A percentile compares a stretch with the other conserved stretches of the same genome.
Evolutionary conservation across 2,113 vertebrate genomes (phyloP).

Genomic region (Hyperopisus bebe): DNA sequence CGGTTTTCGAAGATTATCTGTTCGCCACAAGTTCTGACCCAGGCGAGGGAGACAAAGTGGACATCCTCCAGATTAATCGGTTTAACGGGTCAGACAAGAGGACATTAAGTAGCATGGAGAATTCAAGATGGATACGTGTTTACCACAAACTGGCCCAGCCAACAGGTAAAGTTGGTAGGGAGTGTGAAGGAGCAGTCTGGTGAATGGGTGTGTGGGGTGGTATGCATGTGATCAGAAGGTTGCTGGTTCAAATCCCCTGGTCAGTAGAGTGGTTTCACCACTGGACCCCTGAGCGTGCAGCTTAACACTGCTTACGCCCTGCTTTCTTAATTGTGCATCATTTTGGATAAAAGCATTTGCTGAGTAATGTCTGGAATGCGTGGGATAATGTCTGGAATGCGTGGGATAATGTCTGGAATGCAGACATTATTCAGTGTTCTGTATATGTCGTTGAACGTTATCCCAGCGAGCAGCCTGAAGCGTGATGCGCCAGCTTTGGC

Average conservation of each 20-base stretch:
- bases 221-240: neutral
- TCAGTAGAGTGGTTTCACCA: neutral
- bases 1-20: constrained; percentile 88
- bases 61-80: constrained; percentile 78
- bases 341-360: neutral
- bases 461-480: neutral
- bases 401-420: neutral
- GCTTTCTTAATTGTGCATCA: neutral
- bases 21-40: constrained; percentile 75
- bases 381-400: neutral
- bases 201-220: constrained; percentile 7
- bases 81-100: constrained; percentile 77
- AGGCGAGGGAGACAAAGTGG: constrained; percentile 49
- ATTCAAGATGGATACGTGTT: constrained; percentile 64
- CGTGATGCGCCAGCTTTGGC: neutral
- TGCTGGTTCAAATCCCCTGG: neutral
- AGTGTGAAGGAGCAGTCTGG: neutral
- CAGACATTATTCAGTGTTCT: neutral
- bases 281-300: neutral
- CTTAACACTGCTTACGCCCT: neutral
- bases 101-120: constrained; percentile 65
- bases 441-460: neutral
- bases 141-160: constrained; percentile 86
- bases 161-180: constrained; percentile 64
- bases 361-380: neutral